A percentile compares a stretch with the other conserved stretches of the same genome.
Conservation (phyloP, 2,888 invertebrate species). For the Noctuana brunneofusca region DNA sequence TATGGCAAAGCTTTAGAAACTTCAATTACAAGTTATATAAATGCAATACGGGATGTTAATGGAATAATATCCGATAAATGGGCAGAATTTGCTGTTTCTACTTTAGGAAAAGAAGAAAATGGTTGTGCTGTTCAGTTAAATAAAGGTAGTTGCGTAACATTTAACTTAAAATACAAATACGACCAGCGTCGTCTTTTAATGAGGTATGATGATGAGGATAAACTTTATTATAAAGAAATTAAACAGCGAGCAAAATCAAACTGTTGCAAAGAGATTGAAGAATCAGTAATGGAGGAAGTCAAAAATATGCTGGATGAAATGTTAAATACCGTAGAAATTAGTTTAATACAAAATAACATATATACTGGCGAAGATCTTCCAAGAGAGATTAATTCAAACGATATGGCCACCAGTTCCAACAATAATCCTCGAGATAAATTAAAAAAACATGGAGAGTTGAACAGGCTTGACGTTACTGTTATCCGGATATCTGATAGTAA, state of each 20-base stretch:
- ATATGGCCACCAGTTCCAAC: conserved; percentile 39
- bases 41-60: conserved; percentile 59
- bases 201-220: conserved; percentile 47
- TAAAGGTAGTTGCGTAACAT: conserved; percentile 66
- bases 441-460: conserved; percentile 78
- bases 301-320: conserved; percentile 78
- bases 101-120: conserved; percentile 60
- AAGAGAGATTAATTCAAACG: conserved; percentile 47
- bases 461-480: conserved; percentile 85
- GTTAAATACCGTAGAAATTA: conserved; percentile 84
- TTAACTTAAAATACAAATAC: conserved; percentile 83
- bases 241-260: not conserved
- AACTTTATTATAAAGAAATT: conserved; percentile 1
- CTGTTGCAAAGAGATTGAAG: conserved; percentile 10
- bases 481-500: conserved; percentile 74
- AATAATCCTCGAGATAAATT: conserved; percentile 57
- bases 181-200: conserved; percentile 82
- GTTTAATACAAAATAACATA: conserved; percentile 81
- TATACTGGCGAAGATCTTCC: conserved; percentile 56
- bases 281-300: conserved; percentile 49
- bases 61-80: conserved; percentile 72
- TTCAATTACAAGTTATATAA: conserved; percentile 66
- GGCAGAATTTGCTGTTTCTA: conserved; percentile 82
- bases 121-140: conserved; percentile 48
- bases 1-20: conserved; percentile 73